These are phyloP conservation scores for Naja naja DNA, from an alignment of 2,113 vertebrate genomes.

Conservation along the genomic window DNA sequence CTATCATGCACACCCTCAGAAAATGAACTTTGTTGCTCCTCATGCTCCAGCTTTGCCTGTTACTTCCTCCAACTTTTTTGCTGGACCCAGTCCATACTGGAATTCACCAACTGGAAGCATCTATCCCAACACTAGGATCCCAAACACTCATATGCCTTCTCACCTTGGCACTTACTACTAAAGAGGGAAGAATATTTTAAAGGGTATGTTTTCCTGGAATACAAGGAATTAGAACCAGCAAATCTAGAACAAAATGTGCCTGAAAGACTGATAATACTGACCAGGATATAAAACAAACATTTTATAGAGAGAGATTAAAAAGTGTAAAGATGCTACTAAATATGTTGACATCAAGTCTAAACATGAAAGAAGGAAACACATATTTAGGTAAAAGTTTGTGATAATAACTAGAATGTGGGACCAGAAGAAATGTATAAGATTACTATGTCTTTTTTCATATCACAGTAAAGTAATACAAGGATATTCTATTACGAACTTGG, in stretches of 20 bases:
- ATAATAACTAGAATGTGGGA: constrained; percentile 52
- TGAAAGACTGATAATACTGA: constrained; percentile 52
- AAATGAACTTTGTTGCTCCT: constrained; percentile 87
- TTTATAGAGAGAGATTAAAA: constrained; percentile 35
- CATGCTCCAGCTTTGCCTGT: constrained; percentile 81
- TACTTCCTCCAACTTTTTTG: constrained; percentile 83
- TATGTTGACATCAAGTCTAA: constrained; percentile 55
- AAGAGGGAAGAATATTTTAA: constrained; percentile 7
- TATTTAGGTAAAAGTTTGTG: constrained; percentile 57
- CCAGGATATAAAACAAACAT: constrained; percentile 12
- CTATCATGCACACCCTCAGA: constrained; percentile 85
- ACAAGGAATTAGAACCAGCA: constrained; percentile 43
- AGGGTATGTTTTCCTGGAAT: constrained; percentile 46
- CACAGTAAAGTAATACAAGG: constrained; percentile 61
- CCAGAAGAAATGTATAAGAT: constrained; percentile 57
- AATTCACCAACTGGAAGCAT: constrained; percentile 84
- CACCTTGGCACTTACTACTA: constrained; percentile 89
- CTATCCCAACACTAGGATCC: constrained; percentile 82
- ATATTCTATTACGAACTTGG: constrained; percentile 58
- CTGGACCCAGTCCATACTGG: constrained; percentile 84
- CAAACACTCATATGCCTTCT: constrained; percentile 83
- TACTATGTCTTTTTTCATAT: constrained; percentile 55
- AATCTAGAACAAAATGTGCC: constrained; percentile 67
- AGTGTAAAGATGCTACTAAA: constrained; percentile 62
- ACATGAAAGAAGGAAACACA: constrained; percentile 64